Percentiles rank a stretch among this genome's conserved stretches.
phyloP scores from a whole-genome alignment of 2,888 invertebrate genomes.

The Biston stratarius region DNA sequence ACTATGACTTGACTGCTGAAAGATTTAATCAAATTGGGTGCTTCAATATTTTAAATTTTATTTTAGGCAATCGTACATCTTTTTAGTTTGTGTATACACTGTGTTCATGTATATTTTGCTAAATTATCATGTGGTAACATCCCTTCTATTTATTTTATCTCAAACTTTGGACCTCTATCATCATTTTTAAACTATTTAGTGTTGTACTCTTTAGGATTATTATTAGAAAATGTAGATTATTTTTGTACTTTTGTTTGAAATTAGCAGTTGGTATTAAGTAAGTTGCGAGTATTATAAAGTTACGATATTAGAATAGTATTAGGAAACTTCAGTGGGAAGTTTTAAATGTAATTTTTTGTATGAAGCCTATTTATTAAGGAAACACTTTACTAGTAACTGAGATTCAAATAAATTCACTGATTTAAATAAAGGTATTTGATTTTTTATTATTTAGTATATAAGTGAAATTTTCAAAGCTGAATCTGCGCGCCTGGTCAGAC shows the following conservation, averaged over 20 bases:
- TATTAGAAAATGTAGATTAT: constrained; percentile 50
- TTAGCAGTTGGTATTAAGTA: constrained; percentile 46
- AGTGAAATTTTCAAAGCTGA: too few relatives aligned
- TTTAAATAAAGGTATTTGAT: constrained; percentile 59
- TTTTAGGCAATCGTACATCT: background rate
- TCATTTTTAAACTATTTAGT: background rate
- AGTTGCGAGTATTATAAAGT: constrained; percentile 69
- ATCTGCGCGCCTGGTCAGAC: too few relatives aligned
- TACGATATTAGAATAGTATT: constrained; percentile 56
- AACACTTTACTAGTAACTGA: constrained; percentile 59
- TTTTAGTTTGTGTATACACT: background rate
- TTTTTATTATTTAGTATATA: constrained; percentile 8
- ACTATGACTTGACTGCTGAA: background rate
- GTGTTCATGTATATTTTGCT: background rate
- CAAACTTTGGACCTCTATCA: background rate
- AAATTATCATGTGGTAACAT: background rate
- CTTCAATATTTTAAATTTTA: constrained; percentile 4
- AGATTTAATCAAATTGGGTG: constrained; percentile 4
- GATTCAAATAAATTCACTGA: constrained; percentile 75
- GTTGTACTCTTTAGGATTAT: background rate
- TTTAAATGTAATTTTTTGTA: constrained; percentile 73
- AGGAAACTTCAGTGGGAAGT: constrained; percentile 43
- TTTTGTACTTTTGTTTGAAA: constrained; percentile 65
- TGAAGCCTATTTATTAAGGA: constrained; percentile 72
- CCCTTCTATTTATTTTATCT: background rate